Conservation (phyloP, 2,888 invertebrate species). For the Periphyllus acericola region DNA sequence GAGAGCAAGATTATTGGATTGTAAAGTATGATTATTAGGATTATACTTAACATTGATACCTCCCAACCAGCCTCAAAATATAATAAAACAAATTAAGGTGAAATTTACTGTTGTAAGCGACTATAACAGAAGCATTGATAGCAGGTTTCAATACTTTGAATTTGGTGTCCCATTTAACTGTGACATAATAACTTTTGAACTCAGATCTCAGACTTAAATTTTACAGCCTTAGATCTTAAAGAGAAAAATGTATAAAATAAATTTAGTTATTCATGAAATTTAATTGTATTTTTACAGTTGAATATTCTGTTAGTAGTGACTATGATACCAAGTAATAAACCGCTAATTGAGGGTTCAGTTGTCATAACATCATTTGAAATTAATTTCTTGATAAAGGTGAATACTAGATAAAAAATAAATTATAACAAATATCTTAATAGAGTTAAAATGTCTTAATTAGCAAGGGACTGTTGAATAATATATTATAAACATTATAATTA, state of each 20-base stretch:
- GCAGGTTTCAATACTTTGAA: conserved; percentile 83
- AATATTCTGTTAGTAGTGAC: conserved; percentile 91
- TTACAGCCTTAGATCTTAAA: conserved; percentile 87
- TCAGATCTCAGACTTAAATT: conserved; percentile 89
- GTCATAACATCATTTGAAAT: conserved; percentile 96
- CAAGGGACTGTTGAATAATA: too few species aligned
- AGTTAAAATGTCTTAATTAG: too few species aligned
- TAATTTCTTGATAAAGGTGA: conserved; percentile 98
- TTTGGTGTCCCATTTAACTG: conserved; percentile 86
- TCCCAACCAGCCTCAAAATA: conserved; percentile 83
- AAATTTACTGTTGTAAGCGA: conserved; percentile 79
- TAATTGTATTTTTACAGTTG: conserved; percentile 95
- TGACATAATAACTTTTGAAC: conserved; percentile 84
- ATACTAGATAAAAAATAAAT: conserved; percentile 69
- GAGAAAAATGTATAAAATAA: conserved; percentile 63
- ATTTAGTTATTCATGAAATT: not conserved
- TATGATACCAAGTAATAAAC: conserved; percentile 93
- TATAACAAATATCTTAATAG: too few species aligned
- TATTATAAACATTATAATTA: not conserved
- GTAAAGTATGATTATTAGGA: conserved; percentile 87
- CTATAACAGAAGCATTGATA: conserved; percentile 85
- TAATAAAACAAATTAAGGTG: not conserved
- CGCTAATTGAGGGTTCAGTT: conserved; percentile 90
- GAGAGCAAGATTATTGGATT: conserved; percentile 93
- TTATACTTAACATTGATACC: conserved; percentile 93